Percentiles rank a stretch among this genome's conserved stretches.
phyloP scores from a whole-genome alignment of 23 tunicate species.

The Trididemnum miniatum region DNA sequence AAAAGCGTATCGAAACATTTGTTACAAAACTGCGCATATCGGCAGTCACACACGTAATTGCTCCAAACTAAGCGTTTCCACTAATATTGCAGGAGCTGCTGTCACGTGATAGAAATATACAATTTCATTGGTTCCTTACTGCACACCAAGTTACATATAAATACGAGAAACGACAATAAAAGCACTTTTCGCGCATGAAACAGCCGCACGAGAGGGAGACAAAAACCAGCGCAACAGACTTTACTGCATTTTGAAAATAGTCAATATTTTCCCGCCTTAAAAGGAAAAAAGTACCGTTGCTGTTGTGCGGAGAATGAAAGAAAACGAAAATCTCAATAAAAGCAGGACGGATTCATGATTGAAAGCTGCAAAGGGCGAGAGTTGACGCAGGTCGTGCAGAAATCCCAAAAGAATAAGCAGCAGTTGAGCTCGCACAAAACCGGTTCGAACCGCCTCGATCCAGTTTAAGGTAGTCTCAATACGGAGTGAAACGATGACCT shows the following conservation, averaged over 20 bases:
- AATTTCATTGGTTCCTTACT: conserved; percentile 31
- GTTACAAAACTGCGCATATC: neutral
- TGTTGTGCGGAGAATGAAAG: neutral
- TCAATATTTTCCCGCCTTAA: neutral
- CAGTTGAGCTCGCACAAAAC: neutral
- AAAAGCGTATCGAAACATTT: too few relatives aligned
- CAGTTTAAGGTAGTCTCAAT: conserved; percentile 49
- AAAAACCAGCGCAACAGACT: neutral
- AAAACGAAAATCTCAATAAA: neutral
- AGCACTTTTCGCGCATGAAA: conserved; percentile 17
- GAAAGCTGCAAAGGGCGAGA: neutral
- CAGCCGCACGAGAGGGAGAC: neutral
- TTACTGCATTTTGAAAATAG: conserved; percentile 18
- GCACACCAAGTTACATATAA: neutral
- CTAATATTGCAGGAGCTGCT: neutral
- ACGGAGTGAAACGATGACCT: conserved; percentile 69
- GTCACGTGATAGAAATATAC: conserved; percentile 16
- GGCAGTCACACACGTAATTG: neutral
- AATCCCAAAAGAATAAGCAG: neutral
- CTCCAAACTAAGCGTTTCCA: neutral
- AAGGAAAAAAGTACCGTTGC: conserved; percentile 21
- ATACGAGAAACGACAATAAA: conserved; percentile 24
- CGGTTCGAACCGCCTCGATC: conserved; percentile 29
- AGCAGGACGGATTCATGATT: conserved; percentile 11
- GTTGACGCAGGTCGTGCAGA: too few relatives aligned